Conservation (phyloP, 2,888 invertebrate species). For the Heliconius ethilla region DNA sequence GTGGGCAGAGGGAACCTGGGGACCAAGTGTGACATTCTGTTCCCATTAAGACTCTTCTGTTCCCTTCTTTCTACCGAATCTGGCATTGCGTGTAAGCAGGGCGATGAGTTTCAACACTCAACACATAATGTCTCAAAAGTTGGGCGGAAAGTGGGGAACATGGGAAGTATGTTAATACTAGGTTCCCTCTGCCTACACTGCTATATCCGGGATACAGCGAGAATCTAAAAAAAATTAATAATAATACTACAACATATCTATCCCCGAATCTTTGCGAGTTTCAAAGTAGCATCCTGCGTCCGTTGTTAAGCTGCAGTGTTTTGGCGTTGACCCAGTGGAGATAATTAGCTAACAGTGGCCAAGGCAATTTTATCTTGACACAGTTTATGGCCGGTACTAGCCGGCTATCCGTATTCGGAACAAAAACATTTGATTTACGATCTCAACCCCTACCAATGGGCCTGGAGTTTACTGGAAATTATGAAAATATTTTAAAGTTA, state of each 20-base stretch:
- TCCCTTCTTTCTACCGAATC: no score
- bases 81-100: no score
- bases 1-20: no score
- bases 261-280: not conserved
- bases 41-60: no score
- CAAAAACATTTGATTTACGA: conserved; percentile 43
- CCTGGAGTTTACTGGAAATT: conserved; percentile 3
- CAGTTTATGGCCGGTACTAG: conserved; percentile 36
- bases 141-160: no score
- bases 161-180: no score
- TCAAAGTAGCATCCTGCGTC: conserved; percentile 23
- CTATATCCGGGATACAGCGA: no score
- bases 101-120: no score
- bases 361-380: conserved; percentile 42
- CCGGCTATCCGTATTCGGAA: conserved; percentile 37
- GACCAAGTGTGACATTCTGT: no score
- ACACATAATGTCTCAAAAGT: no score
- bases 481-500: not conserved
- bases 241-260: not conserved
- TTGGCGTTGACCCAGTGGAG: conserved; percentile 46
- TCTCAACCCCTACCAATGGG: conserved; percentile 49
- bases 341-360: conserved; percentile 44
- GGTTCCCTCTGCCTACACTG: no score
- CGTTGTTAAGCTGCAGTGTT: conserved; percentile 40
- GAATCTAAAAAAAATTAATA: no score